Conservation (phyloP, 2,888 invertebrate species). For the Heliconius ismenius region DNA sequence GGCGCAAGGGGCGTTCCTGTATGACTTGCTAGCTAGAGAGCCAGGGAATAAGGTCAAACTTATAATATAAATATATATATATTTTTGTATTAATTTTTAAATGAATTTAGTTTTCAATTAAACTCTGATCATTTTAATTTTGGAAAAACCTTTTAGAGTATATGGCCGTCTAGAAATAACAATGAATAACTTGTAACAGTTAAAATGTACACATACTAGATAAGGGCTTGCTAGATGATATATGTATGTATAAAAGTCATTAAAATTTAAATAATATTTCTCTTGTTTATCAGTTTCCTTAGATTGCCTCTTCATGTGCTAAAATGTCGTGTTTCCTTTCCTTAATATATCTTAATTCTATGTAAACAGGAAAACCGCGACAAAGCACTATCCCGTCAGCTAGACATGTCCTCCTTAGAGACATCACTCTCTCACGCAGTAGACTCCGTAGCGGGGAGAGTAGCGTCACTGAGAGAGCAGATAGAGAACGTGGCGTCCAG, state of each 20-base stretch:
- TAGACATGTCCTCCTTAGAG: constrained; percentile 93
- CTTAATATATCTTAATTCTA: neutral
- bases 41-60: constrained; percentile 85
- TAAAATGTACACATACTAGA: too few species aligned
- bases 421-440: constrained; percentile 88
- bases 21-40: constrained; percentile 95
- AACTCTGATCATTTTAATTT: too few species aligned
- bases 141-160: too few species aligned
- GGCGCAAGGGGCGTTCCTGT: constrained; percentile 92
- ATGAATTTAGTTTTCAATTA: too few species aligned
- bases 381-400: constrained; percentile 89
- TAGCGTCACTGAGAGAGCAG: constrained; percentile 87
- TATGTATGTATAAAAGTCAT: too few species aligned
- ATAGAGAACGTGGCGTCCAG: constrained; percentile 93
- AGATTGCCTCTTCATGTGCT: too few species aligned
- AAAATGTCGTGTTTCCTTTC: too few species aligned
- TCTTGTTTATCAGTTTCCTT: too few species aligned
- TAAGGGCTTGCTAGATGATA: too few species aligned
- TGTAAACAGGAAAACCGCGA: constrained; percentile 83
- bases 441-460: constrained; percentile 85
- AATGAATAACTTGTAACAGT: too few species aligned
- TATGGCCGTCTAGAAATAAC: too few species aligned
- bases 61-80: neutral
- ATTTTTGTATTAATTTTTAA: neutral
- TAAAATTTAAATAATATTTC: too few species aligned